These are phyloP conservation scores for Ariolimax columbianus DNA, from an alignment of 2,888 invertebrate species.

Conservation along the genomic window DNA sequence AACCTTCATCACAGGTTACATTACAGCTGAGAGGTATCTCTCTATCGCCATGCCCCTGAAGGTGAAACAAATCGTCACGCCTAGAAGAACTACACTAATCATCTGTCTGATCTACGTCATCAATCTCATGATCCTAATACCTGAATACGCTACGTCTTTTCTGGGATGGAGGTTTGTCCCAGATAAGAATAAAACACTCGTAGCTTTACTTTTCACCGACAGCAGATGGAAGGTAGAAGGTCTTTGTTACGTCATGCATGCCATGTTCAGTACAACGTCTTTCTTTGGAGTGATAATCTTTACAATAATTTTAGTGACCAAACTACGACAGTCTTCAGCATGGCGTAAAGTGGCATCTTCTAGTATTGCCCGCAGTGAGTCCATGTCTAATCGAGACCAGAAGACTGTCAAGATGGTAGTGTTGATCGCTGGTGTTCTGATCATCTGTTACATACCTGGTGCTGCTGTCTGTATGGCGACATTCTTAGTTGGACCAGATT, in stretches of 20 bases:
- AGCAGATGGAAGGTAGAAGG: not conserved
- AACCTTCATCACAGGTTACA: constrained; percentile 21
- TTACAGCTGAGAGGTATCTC: constrained; percentile 33
- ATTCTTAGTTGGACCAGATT: no score
- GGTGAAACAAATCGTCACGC: constrained; percentile 16
- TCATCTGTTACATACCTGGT: no score
- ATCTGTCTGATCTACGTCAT: constrained; percentile 4
- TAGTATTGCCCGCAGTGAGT: not conserved
- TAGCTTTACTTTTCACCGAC: not conserved
- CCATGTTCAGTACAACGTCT: not conserved
- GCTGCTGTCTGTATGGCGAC: no score
- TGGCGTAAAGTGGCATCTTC: constrained; percentile 1
- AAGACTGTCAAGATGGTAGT: no score
- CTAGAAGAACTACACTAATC: not conserved
- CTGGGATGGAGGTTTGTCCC: constrained; percentile 11
- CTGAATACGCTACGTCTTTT: constrained; percentile 13
- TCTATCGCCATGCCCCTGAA: constrained; percentile 29
- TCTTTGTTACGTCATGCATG: not conserved
- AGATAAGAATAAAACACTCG: not conserved
- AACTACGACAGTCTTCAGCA: not conserved
- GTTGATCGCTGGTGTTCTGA: no score
- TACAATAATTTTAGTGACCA: not conserved
- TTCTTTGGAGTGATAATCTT: constrained; percentile 4
- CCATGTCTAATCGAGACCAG: not conserved
- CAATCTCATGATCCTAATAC: not conserved